Conservation (phyloP, 2,113 vertebrate genomes). For the Thryonomys swinderianus region DNA sequence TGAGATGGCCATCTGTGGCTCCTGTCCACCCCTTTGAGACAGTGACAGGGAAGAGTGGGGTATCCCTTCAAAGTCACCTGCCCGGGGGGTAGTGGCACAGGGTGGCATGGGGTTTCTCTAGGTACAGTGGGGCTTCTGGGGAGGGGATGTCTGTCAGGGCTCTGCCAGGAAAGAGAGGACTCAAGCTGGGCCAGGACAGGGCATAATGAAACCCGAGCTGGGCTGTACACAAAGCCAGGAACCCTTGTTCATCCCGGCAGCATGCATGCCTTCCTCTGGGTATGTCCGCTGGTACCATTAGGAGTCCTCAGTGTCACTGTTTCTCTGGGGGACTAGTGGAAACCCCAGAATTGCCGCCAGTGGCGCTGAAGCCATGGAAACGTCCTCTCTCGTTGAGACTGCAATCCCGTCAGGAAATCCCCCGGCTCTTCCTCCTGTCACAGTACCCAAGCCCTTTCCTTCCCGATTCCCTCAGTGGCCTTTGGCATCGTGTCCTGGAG, state of each 20-base stretch:
- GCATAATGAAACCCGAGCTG: background rate
- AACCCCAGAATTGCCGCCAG: accelerated
- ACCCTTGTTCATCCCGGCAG: background rate
- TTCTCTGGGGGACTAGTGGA: too few species aligned
- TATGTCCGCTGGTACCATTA: background rate
- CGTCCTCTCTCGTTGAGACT: background rate
- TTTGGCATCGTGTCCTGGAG: accelerated
- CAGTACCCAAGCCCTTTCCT: accelerated
- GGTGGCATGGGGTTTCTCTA: background rate
- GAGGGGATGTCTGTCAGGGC: background rate
- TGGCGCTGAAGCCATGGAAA: accelerated
- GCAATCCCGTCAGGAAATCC: accelerated
- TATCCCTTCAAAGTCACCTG: background rate
- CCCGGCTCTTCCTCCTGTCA: too few species aligned
- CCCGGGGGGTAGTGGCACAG: background rate
- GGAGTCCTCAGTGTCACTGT: background rate
- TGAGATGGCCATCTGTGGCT: too few species aligned
- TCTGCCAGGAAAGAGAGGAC: background rate
- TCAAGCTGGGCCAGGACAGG: background rate
- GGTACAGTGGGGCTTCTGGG: background rate
- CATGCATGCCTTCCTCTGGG: too few species aligned
- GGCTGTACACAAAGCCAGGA: accelerated
- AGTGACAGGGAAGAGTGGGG: accelerated
- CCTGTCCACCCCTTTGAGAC: background rate
- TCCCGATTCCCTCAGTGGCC: accelerated